Percentiles rank a stretch among this genome's conserved stretches.
Evolutionary conservation across 2,888 invertebrate species (phyloP).

Genomic region (Dolichopus griseipennis): DNA sequence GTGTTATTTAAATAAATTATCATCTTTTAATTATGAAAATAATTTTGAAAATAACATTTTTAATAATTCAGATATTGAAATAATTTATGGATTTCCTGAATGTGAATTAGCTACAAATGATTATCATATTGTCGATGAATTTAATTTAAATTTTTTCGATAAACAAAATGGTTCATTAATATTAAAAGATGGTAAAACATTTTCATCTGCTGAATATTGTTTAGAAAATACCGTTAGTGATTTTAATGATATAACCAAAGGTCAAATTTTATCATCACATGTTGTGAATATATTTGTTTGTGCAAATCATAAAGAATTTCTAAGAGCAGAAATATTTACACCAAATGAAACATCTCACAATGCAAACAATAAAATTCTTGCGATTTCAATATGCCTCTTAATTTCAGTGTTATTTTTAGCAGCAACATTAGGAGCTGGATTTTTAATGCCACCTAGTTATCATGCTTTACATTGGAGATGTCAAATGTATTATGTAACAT

Average conservation of each 20-base stretch:
- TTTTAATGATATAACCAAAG: conserved; percentile 13
- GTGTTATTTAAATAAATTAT: conserved; percentile 34
- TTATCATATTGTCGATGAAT: conserved; percentile 44
- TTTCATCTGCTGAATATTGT: conserved; percentile 26
- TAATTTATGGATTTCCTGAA: conserved; percentile 31
- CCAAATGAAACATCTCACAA: conserved; percentile 34
- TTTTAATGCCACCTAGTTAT: conserved; percentile 70
- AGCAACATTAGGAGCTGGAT: conserved; percentile 70
- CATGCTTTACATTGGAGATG: conserved; percentile 84
- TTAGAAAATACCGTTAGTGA: conserved; percentile 24
- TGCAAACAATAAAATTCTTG: conserved; percentile 47
- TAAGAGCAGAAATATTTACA: conserved; percentile 28
- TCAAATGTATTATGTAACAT: conserved; percentile 73
- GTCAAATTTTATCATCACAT: conserved; percentile 19
- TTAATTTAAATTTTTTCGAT: conserved; percentile 46
- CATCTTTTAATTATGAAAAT: conserved; percentile 24
- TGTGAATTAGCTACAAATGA: conserved; percentile 21
- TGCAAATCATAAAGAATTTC: conserved; percentile 47
- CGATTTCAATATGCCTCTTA: conserved; percentile 63
- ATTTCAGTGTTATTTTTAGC: conserved; percentile 74
- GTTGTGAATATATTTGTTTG: conserved; percentile 55
- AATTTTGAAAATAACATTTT: conserved; percentile 21
- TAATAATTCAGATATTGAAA: conserved; percentile 30
- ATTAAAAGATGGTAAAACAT: conserved; percentile 42
- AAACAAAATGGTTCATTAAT: conserved; percentile 48